Conservation (phyloP, 2,797 vertebrate genomes). For the Acanthurus leucopareius region DNA sequence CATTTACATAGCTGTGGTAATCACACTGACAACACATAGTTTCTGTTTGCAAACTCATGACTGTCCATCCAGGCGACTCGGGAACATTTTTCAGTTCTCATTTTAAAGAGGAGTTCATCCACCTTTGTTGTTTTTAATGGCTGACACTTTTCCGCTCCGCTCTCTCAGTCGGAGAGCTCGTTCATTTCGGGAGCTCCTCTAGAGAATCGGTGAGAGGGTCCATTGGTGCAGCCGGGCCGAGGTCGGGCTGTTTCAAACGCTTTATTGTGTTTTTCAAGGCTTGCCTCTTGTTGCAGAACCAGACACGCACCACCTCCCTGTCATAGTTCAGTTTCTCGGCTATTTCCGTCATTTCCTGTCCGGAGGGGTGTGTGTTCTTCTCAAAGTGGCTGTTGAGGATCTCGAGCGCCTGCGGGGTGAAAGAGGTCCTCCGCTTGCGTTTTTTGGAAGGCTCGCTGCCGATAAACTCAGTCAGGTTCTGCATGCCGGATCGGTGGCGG, state of each 20-base stretch:
- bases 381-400: constrained; percentile 99
- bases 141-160: constrained; percentile 61
- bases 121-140: constrained; percentile 73
- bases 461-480: constrained; percentile 99
- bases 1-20: constrained; percentile 91
- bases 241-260: constrained; percentile 97
- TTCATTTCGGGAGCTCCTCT: constrained; percentile 93
- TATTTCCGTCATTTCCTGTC: constrained; percentile 99
- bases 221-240: constrained; percentile 88
- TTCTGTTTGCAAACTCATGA: constrained; percentile 80
- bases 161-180: constrained; percentile 23
- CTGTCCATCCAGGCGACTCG: constrained; percentile 73
- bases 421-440: constrained; percentile 99
- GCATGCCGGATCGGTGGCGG: constrained; percentile 99
- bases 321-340: constrained; percentile 99
- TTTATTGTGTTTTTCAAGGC: constrained; percentile 99
- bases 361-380: constrained; percentile 99
- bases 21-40: constrained; percentile 87
- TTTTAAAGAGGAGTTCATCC: constrained; percentile 83
- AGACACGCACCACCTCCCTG: constrained; percentile 99
- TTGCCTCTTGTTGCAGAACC: constrained; percentile 99
- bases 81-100: constrained; percentile 85
- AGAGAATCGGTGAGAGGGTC: constrained; percentile 95
- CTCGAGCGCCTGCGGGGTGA: constrained; percentile 99
- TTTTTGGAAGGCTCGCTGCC: constrained; percentile 99